Evolutionary conservation across 1,140 invertebrate genomes (phyloP).

Genomic region (Tachypleus tridentatus): DNA sequence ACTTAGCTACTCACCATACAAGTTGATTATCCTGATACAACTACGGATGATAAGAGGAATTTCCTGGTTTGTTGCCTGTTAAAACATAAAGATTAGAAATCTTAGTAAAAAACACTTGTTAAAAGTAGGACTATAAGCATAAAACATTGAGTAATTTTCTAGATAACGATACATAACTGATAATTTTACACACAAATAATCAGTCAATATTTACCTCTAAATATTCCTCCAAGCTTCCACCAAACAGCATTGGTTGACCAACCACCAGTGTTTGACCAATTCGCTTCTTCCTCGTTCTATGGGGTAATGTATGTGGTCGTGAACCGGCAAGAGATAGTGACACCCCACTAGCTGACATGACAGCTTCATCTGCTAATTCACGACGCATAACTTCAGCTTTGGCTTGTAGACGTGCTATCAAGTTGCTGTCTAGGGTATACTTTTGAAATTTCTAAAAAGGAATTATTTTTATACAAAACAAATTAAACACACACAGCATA

Average conservation of each 20-base stretch:
- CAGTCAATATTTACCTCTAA: conserved; percentile 38
- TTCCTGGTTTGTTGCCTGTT: conserved; percentile 51
- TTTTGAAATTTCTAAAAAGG: conserved; percentile 73
- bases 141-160: too few species aligned
- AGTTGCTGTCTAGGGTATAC: conserved; percentile 76
- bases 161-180: too few species aligned
- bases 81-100: too few species aligned
- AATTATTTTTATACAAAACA: neutral
- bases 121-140: too few species aligned
- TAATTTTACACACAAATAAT: too few species aligned
- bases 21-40: conserved; percentile 83
- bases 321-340: conserved; percentile 6
- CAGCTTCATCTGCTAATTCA: conserved; percentile 41
- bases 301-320: conserved; percentile 1
- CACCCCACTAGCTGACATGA: neutral
- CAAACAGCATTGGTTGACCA: conserved; percentile 77
- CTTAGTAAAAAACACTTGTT: too few species aligned
- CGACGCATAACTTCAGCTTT: conserved; percentile 71
- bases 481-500: too few species aligned
- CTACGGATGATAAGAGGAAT: conserved; percentile 81
- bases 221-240: conserved; percentile 85
- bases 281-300: conserved; percentile 50
- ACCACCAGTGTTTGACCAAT: conserved; percentile 56
- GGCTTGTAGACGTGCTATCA: conserved; percentile 76
- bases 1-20: conserved; percentile 50